Percentiles rank a stretch among this genome's conserved stretches.
These are phyloP conservation scores for Exephanes ischioxanthus DNA, from an alignment of 2,888 invertebrate genomes.

Conservation along the genomic window DNA sequence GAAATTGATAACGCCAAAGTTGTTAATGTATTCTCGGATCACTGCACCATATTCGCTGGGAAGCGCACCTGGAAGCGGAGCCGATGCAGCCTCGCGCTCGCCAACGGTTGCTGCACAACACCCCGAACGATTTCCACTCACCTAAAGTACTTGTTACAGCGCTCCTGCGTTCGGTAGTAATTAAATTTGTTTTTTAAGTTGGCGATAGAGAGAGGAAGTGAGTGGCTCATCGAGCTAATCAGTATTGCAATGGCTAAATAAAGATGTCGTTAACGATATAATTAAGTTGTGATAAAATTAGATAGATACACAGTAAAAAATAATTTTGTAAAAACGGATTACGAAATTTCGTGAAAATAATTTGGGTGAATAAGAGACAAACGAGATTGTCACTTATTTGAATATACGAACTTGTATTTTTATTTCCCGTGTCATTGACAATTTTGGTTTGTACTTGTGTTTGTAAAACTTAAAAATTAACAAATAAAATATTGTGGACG, in stretches of 20 bases:
- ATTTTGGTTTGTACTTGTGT: too few relatives aligned
- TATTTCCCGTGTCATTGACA: too few relatives aligned
- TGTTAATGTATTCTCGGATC: constrained; percentile 82
- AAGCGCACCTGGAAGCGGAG: constrained; percentile 61
- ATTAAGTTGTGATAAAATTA: neutral
- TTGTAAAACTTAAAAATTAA: too few relatives aligned
- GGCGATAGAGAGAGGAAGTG: neutral
- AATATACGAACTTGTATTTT: too few relatives aligned
- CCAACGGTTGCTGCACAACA: constrained; percentile 12
- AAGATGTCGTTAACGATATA: neutral
- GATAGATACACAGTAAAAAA: too few relatives aligned
- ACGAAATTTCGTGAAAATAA: too few relatives aligned
- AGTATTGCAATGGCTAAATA: neutral
- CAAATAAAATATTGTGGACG: too few relatives aligned
- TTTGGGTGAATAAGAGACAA: too few relatives aligned
- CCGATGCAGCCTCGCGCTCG: constrained; percentile 1
- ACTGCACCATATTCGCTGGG: constrained; percentile 75
- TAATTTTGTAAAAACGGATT: too few relatives aligned
- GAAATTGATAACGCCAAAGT: constrained; percentile 82
- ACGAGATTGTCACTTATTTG: too few relatives aligned
- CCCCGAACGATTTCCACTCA: constrained; percentile 20
- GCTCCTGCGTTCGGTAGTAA: neutral
- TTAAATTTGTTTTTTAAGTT: neutral
- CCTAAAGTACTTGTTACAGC: neutral
- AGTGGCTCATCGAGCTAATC: neutral